phyloP scores from a whole-genome alignment of 2,888 invertebrate genomes.

The Ectropis crepuscularia region DNA sequence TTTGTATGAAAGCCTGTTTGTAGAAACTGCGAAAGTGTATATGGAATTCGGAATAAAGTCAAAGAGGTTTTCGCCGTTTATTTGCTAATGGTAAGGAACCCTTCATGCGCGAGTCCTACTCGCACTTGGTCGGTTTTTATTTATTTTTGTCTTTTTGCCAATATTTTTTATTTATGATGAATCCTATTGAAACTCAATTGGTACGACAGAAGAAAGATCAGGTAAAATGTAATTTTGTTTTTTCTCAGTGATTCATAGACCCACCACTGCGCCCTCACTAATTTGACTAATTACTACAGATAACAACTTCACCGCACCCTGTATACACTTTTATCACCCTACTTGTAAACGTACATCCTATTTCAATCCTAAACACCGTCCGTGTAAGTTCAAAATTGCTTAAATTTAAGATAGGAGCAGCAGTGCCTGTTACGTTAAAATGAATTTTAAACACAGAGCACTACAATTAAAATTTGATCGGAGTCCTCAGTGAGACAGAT shows the following conservation, averaged over 20 bases:
- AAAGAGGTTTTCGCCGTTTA: too few species aligned
- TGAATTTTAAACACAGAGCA: slow-evolving; percentile 22
- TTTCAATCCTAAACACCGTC: slow-evolving; percentile 28
- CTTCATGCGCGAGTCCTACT: too few species aligned
- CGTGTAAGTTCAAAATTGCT: slow-evolving; percentile 12
- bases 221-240: too few species aligned
- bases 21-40: too few species aligned
- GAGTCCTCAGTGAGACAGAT: background rate
- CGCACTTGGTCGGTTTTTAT: too few species aligned
- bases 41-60: too few species aligned
- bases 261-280: slow-evolving; percentile 59
- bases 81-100: too few species aligned
- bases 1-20: too few species aligned
- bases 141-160: too few species aligned
- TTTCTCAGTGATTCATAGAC: slow-evolving; percentile 25
- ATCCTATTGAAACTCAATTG: too few species aligned
- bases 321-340: slow-evolving; percentile 42
- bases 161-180: too few species aligned
- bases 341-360: slow-evolving; percentile 31
- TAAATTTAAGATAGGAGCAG: background rate
- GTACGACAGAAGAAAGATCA: too few species aligned
- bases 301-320: slow-evolving; percentile 61
- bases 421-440: slow-evolving; percentile 8
- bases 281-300: slow-evolving; percentile 74
- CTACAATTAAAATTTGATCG: slow-evolving; percentile 22